A percentile compares a stretch with the other conserved stretches of the same genome.
phyloP scores from a whole-genome alignment of 2,797 vertebrate species.

The Picus viridis region DNA sequence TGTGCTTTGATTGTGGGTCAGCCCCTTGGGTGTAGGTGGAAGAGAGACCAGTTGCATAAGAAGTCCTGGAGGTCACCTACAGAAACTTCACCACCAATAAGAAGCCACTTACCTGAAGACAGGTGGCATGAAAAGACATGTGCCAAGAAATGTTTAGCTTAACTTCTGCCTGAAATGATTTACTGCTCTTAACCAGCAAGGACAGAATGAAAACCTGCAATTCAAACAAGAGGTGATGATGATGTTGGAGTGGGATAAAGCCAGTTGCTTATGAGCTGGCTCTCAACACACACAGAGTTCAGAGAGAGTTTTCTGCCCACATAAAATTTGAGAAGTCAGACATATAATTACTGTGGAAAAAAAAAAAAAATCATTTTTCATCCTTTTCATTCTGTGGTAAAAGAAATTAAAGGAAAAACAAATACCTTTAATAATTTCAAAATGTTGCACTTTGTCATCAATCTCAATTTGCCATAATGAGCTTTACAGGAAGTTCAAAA shows the following conservation, averaged over 20 bases:
- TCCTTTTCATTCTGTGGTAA: constrained; percentile 14
- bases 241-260: neutral
- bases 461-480: constrained; percentile 50
- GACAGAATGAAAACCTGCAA: neutral
- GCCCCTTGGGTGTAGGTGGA: neutral
- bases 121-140: neutral
- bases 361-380: neutral
- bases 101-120: neutral
- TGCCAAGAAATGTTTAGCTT: neutral
- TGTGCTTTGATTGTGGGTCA: rapidly evolving
- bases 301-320: neutral
- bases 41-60: neutral
- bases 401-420: constrained; percentile 39
- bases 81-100: neutral
- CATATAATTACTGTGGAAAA: neutral
- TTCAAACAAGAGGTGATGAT: neutral
- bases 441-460: constrained; percentile 49
- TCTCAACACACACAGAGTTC: neutral
- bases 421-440: constrained; percentile 63
- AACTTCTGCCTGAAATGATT: neutral
- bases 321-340: constrained; percentile 30
- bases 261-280: neutral
- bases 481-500: constrained; percentile 52
- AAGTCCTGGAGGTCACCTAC: neutral
- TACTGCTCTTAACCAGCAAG: neutral